Conservation (phyloP, 2,797 vertebrate species). For the Varecia variegata region DNA sequence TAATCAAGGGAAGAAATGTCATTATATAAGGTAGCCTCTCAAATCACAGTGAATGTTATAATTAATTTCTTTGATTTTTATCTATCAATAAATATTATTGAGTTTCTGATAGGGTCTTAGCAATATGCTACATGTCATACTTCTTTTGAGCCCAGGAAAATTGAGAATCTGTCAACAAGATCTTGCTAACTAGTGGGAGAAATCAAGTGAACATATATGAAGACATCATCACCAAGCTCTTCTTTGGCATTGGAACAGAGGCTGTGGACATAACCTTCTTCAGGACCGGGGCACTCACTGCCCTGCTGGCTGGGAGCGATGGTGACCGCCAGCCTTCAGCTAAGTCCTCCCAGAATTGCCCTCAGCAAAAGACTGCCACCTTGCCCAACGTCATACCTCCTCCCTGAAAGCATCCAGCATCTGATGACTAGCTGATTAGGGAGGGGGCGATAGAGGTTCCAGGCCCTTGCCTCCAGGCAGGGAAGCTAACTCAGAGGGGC, state of each 20-base stretch:
- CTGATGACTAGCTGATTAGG: not conserved
- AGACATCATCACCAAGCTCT: not conserved
- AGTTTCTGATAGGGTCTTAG: not conserved
- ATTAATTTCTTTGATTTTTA: conserved; percentile 22
- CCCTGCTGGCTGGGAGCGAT: not conserved
- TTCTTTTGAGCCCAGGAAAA: not conserved
- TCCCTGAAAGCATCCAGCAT: not conserved
- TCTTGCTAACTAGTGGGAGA: not conserved
- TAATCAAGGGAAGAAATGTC: not conserved
- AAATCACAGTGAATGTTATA: not conserved
- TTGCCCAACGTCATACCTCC: not conserved
- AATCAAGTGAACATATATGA: not conserved
- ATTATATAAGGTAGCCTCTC: not conserved
- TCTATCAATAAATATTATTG: not conserved
- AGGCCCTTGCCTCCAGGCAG: not conserved
- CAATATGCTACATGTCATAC: not conserved
- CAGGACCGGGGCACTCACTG: not conserved
- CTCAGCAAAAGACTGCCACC: not conserved
- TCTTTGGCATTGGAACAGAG: not conserved
- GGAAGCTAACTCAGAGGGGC: not conserved
- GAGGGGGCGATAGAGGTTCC: not conserved
- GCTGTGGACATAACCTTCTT: too few species aligned
- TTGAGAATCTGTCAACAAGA: not conserved
- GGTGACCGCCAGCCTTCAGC: not conserved
- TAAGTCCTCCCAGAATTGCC: not conserved